Evolutionary conservation across 2,113 vertebrate genomes (phyloP).

Genomic region (Tonatia bakeri): DNA sequence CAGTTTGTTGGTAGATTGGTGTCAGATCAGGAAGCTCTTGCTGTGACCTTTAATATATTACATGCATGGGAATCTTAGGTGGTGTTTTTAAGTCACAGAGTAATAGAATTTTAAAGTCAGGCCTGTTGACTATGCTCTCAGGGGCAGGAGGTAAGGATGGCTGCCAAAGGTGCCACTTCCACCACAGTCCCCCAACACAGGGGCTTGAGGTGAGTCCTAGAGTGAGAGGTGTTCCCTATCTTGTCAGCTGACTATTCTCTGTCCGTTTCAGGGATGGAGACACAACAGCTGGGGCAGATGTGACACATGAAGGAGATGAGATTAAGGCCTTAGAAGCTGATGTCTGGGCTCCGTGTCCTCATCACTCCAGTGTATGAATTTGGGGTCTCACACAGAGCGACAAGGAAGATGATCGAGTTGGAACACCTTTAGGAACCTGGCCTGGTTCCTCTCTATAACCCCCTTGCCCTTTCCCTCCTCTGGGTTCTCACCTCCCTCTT

Average conservation of each 20-base stretch:
- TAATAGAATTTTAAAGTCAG: background rate
- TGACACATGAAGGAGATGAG: background rate
- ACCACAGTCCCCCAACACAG: background rate
- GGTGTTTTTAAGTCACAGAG: background rate
- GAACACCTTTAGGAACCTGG: background rate
- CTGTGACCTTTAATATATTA: background rate
- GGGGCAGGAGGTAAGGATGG: background rate
- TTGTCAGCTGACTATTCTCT: background rate
- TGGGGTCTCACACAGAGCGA: background rate
- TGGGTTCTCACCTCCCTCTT: background rate
- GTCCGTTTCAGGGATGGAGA: background rate
- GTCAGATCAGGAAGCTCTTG: background rate
- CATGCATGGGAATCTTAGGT: background rate
- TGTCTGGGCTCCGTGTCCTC: background rate
- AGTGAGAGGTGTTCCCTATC: background rate
- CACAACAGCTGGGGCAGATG: background rate
- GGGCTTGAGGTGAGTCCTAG: background rate
- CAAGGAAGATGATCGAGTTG: background rate
- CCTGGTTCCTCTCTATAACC: background rate
- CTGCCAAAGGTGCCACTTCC: background rate
- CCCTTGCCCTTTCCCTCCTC: background rate
- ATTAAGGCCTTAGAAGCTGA: background rate
- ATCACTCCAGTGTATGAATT: background rate
- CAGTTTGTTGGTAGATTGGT: background rate
- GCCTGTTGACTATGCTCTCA: background rate